Evolutionary conservation across 2,113 vertebrate genomes (phyloP), one percentile per base, ranked within the genome.

Genomic region (Thalassoma bifasciatum): DNA sequence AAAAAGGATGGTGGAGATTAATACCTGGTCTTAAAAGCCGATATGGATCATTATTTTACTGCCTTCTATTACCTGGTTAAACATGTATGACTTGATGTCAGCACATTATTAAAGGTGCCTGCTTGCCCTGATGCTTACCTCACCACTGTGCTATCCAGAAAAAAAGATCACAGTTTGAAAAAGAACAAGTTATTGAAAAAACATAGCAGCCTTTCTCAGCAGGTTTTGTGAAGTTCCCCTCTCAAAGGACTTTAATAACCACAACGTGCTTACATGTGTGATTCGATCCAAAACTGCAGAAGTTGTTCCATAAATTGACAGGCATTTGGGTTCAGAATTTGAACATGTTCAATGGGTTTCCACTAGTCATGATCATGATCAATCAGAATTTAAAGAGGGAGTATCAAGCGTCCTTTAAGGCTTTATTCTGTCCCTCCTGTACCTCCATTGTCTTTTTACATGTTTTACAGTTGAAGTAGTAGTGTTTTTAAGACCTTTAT

Each of bases 41-140:
- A 87, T 89, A 88, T 87, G 73, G 68, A 89, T 91, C 85, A 90
- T 92, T 89, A 86, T 86, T 93, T 86, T 76, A 83, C 67, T 66
- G 84, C 85, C 72, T 70, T 84, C 78, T 82, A 65, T 82, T 86
- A 81, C 79, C 80, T 88, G 77, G 74, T 88, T 90, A 87, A 91
- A 92, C 89, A 92, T 87, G 83, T 85, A 90, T 91, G 87, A 90
- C 88, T 91, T 90, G 51, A 89, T 88, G 86, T 92, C 85, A 90
- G 88, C 87, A 92, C 74, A 89, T 92, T 91, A 92, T 79, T 78
- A 82, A 86, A 88, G 78, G 83, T 85, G 85, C 82, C 80, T 66
- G 42, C 51, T 56, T 40, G 65, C 59, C 61, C 75, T 74, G 66
- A 69, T 84, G 79, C 80, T 79, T 83, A 82, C 81, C 46, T 83